Evolutionary conservation across 1,140 invertebrate species (phyloP), one percentile per base, ranked within the genome.

Genomic region (Harlomillsia oculata): DNA sequence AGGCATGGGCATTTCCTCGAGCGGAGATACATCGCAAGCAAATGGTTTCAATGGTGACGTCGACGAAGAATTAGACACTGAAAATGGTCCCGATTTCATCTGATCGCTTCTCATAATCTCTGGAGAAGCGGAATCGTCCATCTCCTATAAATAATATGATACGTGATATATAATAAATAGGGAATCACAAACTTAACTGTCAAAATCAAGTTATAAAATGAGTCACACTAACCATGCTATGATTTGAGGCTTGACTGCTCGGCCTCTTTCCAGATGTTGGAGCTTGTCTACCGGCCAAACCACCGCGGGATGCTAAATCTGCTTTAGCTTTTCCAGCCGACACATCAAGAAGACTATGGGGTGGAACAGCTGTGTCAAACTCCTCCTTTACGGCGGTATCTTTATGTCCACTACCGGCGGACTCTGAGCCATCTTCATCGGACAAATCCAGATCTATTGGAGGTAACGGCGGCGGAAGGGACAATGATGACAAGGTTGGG

Each of bases 241-340:
- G 36, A 43, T 57, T 59, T 13, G 56, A 63, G 26, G 56, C 32
- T 30, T 60, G 57, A 48, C 61, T 65, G 37, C 64, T 67, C 36
- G 63, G 64, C 51, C 69, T 70, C 59, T 74, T 74, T 6, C 68
- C 71, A 6, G 66, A 62, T 16, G 73, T 70, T 5, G 80, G 79
- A 21, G 78, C 73, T 57, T 78, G 72, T n/a, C 78, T 60, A 53
- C 74, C 71, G 29, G 75, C 76, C 20, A 79, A 67, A 30, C 72
- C 74, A 53, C 82, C 83, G 66, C 82, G 74, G 64, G 77, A 82
- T 5, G 82, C 89, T 58, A 96, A 74, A 70, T 92, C 89, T 16
- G 87, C 89, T 73, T 91, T 91, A 30, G 84, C 83, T 73, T 89
- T 89, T 63, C 81, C 86, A 11, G 82, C 87, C 9, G 88, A 87